Percentiles rank a stretch among this genome's conserved stretches.
Conservation (phyloP, 2,888 invertebrate species). For the Hirtodrosophila duncani region DNA sequence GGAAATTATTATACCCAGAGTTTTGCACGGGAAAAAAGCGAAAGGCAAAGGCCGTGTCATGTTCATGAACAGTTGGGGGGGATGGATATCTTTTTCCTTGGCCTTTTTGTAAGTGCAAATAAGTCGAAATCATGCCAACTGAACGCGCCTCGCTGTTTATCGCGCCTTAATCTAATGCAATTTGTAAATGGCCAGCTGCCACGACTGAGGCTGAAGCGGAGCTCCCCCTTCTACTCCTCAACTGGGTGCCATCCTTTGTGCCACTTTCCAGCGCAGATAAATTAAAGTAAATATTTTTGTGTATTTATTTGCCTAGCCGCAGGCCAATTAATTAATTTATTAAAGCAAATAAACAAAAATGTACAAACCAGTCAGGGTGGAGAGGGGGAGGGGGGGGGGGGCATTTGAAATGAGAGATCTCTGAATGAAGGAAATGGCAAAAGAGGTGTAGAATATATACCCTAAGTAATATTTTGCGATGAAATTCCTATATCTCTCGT, state of each 20-base stretch:
- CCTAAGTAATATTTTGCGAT: too few relatives aligned
- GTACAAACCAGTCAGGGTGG: constrained; percentile 2
- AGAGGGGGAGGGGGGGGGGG: constrained; percentile 5
- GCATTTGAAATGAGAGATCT: constrained; percentile 52
- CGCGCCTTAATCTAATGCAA: constrained; percentile 69
- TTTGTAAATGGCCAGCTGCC: constrained; percentile 71
- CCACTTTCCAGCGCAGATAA: constrained; percentile 36
- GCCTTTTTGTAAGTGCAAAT: constrained; percentile 69
- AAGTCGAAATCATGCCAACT: constrained; percentile 67
- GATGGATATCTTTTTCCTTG: constrained; percentile 36
- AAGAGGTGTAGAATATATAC: too few relatives aligned
- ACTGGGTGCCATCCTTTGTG: constrained; percentile 4
- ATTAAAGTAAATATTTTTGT: constrained; percentile 67
- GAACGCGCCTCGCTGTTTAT: constrained; percentile 62
- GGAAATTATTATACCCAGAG: constrained; percentile 54
- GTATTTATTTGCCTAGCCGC: constrained; percentile 65
- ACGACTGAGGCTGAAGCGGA: constrained; percentile 25
- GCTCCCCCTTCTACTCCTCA: not conserved
- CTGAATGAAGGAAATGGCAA: too few relatives aligned
- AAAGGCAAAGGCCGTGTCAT: constrained; percentile 3
- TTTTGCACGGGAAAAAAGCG: not conserved
- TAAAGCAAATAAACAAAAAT: constrained; percentile 54
- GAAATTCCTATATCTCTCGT: too few relatives aligned
- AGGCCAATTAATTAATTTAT: constrained; percentile 70
- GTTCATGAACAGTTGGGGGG: too few relatives aligned